Conservation (phyloP, 2,888 invertebrate species). For the Melanchra persicariae region DNA sequence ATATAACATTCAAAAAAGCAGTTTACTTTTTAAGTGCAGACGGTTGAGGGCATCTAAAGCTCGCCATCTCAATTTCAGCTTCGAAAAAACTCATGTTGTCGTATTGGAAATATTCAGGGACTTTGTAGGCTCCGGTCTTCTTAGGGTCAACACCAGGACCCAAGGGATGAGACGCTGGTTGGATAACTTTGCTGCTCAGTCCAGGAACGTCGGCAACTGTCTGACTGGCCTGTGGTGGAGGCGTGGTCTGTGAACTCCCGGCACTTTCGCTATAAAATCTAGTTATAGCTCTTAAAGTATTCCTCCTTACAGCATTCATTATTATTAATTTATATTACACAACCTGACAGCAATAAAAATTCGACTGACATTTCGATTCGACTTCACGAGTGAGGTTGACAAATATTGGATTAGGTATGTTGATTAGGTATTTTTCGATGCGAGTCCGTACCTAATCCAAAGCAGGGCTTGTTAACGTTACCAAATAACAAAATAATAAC, state of each 20-base stretch:
- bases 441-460: no score
- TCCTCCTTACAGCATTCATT: constrained; percentile 68
- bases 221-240: constrained; percentile 60
- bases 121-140: constrained; percentile 94
- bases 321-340: constrained; percentile 75
- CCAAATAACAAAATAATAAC: no score
- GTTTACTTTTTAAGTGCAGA: constrained; percentile 88
- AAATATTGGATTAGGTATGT: no score
- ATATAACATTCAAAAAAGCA: constrained; percentile 15
- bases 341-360: constrained; percentile 61
- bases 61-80: constrained; percentile 96
- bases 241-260: constrained; percentile 66
- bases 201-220: constrained; percentile 91
- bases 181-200: constrained; percentile 91
- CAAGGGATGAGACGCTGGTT: constrained; percentile 90
- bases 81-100: constrained; percentile 94
- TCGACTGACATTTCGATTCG: constrained; percentile 10
- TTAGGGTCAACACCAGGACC: constrained; percentile 93
- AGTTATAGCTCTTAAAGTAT: constrained; percentile 62
- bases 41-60: constrained; percentile 95
- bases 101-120: constrained; percentile 96
- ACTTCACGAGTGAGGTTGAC: background rate
- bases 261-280: constrained; percentile 75
- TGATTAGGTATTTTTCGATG: no score
- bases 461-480: no score